Evolutionary conservation across 2,888 invertebrate species (phyloP).

Genomic region (Archaeoteleia sp.): DNA sequence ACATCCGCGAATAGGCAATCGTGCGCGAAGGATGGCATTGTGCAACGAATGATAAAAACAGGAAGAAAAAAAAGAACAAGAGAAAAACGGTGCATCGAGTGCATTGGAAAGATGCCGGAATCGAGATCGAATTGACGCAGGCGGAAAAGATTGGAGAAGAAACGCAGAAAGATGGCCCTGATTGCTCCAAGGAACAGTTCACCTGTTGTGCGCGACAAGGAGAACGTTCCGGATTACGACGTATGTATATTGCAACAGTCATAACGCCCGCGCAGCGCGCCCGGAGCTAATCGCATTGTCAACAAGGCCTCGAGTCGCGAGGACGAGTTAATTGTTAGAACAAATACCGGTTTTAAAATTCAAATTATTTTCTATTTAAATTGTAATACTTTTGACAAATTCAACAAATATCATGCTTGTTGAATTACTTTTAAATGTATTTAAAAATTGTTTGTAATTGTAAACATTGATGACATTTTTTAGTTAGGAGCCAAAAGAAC

Average conservation of each 20-base stretch:
- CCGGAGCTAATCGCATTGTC: constrained; percentile 21
- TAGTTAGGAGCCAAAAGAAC: too few relatives aligned
- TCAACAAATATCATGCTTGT: too few relatives aligned
- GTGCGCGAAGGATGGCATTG: constrained; percentile 11
- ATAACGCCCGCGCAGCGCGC: neutral
- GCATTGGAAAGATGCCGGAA: constrained; percentile 20
- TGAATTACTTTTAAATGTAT: too few relatives aligned
- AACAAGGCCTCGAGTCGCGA: constrained; percentile 38
- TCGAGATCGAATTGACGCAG: constrained; percentile 21
- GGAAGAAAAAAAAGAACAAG: constrained; percentile 7
- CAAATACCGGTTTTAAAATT: constrained; percentile 6
- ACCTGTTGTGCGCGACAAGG: constrained; percentile 81
- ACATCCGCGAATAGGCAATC: constrained; percentile 18
- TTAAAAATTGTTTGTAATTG: too few relatives aligned
- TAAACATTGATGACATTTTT: too few relatives aligned
- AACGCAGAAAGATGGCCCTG: constrained; percentile 66
- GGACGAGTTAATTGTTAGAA: constrained; percentile 34
- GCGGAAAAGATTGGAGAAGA: constrained; percentile 25
- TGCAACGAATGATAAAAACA: too few relatives aligned
- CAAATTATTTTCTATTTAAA: constrained; percentile 22
- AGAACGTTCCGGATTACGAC: constrained; percentile 82
- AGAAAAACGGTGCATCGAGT: neutral
- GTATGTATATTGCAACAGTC: constrained; percentile 75
- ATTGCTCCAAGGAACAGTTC: constrained; percentile 80
- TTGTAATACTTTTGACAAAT: too few relatives aligned